phyloP scores from a whole-genome alignment of 2,888 invertebrate species.

The Geophilus truncorum region DNA sequence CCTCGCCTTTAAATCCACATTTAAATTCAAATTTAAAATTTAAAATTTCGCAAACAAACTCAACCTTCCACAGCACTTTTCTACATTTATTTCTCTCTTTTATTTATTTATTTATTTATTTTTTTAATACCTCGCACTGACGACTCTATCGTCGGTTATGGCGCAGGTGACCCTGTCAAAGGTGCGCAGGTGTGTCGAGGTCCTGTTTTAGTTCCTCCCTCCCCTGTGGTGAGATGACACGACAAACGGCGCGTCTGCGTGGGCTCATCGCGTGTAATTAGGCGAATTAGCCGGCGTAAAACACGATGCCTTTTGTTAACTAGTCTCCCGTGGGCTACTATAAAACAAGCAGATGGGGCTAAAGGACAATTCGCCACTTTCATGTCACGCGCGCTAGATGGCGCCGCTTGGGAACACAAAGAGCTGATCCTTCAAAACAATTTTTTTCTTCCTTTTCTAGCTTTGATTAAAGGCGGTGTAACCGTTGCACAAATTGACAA shows the following conservation, averaged over 20 bases:
- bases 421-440: neutral
- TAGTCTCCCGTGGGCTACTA: conserved; percentile 22
- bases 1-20: neutral
- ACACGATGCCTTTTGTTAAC: conserved; percentile 25
- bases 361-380: conserved; percentile 12
- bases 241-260: conserved; percentile 23
- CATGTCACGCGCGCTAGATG: conserved; percentile 23
- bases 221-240: conserved; percentile 20
- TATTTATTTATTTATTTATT: neutral
- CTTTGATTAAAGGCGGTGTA: neutral
- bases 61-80: neutral
- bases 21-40: neutral
- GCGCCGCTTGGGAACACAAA: conserved; percentile 12
- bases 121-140: neutral
- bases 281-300: conserved; percentile 25
- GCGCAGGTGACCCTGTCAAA: conserved; percentile 18
- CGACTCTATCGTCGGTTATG: conserved; percentile 10
- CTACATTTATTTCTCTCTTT: neutral
- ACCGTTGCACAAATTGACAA: no score
- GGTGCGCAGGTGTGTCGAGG: conserved; percentile 7
- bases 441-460: neutral
- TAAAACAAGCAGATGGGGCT: conserved; percentile 17
- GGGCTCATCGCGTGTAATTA: conserved; percentile 25
- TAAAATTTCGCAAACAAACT: no score
- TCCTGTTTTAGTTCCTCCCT: neutral